These are phyloP conservation scores for Phalacrocorax aristotelis DNA, from an alignment of 2,113 vertebrate genomes.

Conservation along the genomic window DNA sequence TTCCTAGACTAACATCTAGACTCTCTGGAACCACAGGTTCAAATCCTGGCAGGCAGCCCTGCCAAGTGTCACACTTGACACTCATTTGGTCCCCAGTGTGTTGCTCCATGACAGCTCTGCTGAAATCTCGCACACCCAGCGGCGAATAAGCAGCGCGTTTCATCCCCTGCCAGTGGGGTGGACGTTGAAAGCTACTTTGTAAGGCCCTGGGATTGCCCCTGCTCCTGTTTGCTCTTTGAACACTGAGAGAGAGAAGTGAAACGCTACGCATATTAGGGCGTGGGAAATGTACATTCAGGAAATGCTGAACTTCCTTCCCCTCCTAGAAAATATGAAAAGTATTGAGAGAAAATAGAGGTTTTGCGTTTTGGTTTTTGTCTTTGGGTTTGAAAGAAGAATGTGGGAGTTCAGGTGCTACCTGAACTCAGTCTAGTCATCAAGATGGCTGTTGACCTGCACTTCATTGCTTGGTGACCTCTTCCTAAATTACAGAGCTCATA, in stretches of 20 bases:
- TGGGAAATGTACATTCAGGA: background rate
- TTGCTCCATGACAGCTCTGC: background rate
- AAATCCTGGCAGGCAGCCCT: constrained; percentile 50
- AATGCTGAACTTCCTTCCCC: background rate
- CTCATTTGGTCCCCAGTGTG: background rate
- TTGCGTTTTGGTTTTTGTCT: background rate
- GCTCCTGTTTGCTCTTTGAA: background rate
- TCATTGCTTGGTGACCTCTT: background rate
- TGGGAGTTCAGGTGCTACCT: background rate
- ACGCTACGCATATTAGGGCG: too few species aligned
- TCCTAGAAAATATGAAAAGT: background rate
- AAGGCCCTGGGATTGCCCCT: background rate
- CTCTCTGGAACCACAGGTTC: constrained; percentile 69
- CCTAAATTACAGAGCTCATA: background rate
- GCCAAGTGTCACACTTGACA: background rate
- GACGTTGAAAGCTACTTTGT: accelerated
- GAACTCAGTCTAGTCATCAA: background rate
- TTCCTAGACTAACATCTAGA: constrained; percentile 59
- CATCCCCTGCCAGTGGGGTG: background rate
- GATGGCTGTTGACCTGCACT: background rate
- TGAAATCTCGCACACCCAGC: background rate
- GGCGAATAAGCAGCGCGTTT: background rate
- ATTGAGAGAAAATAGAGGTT: background rate
- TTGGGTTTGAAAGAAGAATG: background rate
- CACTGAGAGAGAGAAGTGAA: background rate